A percentile compares a stretch with the other conserved stretches of the same genome.
Conservation (phyloP, 2,797 vertebrate genomes). For the Pseudopleuronectes americanus region DNA sequence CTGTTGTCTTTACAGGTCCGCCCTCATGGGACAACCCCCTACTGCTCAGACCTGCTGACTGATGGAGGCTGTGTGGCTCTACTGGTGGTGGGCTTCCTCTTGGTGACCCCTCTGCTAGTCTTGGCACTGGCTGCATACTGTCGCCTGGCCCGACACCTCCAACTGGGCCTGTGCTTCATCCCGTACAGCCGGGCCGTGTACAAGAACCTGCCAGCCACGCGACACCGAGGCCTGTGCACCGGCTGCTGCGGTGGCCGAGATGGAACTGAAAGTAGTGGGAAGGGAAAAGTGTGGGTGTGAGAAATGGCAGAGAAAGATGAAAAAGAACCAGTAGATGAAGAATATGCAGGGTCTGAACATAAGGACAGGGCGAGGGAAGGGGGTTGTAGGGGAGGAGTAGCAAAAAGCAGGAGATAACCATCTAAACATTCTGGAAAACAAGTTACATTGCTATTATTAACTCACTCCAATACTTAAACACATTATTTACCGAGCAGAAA, state of each 20-base stretch:
- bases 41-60: slow-evolving; percentile 83
- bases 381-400: no score
- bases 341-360: slow-evolving; percentile 1
- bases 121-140: slow-evolving; percentile 92
- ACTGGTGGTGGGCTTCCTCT: slow-evolving; percentile 89
- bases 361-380: no score
- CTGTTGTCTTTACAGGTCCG: slow-evolving; percentile 80
- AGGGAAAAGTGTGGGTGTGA: slow-evolving; percentile 83
- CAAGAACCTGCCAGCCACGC: slow-evolving; percentile 82
- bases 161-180: slow-evolving; percentile 91
- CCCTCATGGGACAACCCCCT: slow-evolving; percentile 79
- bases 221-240: slow-evolving; percentile 64
- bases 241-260: slow-evolving; percentile 74
- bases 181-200: slow-evolving; percentile 94
- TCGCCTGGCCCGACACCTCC: slow-evolving; percentile 89
- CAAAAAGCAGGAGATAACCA: no score
- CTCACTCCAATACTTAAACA: neutral
- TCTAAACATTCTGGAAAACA: no score
- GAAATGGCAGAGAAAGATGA: neutral
- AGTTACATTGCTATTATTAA: neutral
- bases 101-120: slow-evolving; percentile 90
- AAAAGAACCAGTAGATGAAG: slow-evolving; percentile 10
- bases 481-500: neutral
- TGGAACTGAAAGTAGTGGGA: slow-evolving; percentile 44
- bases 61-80: slow-evolving; percentile 90